Evolutionary conservation across 2,797 vertebrate genomes (phyloP), one percentile per base, ranked within the genome.

Genomic region (Poecile montanus): DNA sequence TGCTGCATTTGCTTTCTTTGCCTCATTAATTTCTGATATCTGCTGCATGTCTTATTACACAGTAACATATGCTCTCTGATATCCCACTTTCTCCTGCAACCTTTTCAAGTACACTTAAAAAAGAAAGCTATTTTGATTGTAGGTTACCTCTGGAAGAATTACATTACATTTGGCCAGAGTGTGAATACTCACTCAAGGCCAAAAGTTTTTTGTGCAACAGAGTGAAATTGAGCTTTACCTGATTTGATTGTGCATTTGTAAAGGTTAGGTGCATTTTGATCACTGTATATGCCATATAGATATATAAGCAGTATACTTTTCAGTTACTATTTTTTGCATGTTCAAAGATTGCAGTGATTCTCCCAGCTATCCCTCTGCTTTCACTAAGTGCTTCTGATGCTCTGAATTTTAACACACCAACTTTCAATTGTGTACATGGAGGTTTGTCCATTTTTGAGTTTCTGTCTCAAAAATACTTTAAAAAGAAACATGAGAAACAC

Each of bases 21-120:
- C 81, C 75, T 91, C 92, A 95, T 91, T 95, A 92, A 94, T 89
- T 93, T 91, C 83, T 85, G 60, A 16, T 92, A 94, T 32, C 61
- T 80, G 63, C 67, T 90, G 34, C 80, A 82, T 32, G 67, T 67
- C 27, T 95, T 91, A 89, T 71, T 77, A 76, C 93, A 94, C 71
- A 95, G 54, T 93, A 85, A 92, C 78, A 92, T 57, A 90, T 83
- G 85, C 40, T 93, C 47, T 85, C 68, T 91, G 57, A 91, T 89
- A 91, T 92, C 65, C 45, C 61, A 85, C 67, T 74, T 79, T 57
- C 53, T 91, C 38, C 81, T 61, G 42, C 71, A 95, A 61, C 81
- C 61, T 95, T 91, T 80, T 38, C 57, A 94, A 95, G 77, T 25
- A 51, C 50, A 82, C 45, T 56, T 57, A 21, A 67, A 38, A 86